Conservation (phyloP, 2,888 invertebrate genomes). For the Asteroscopus sphinx region DNA sequence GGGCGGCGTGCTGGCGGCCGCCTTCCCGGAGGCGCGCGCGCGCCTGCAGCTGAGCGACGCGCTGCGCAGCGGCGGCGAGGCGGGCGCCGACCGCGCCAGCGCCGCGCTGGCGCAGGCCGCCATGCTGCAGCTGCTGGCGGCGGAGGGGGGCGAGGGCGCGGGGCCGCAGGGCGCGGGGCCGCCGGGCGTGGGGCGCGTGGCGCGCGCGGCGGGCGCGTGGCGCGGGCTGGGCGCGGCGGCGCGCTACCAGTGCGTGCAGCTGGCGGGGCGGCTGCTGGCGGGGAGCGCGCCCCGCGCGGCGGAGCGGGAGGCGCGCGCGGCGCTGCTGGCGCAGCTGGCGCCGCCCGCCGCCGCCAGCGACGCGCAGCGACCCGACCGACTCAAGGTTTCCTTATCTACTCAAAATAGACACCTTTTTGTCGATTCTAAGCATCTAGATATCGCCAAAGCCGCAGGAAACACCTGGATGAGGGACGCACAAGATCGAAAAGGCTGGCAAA, state of each 20-base stretch:
- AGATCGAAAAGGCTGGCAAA: too few relatives aligned
- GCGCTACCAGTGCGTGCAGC: slow-evolving; percentile 33
- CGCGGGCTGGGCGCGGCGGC: slow-evolving; percentile 25
- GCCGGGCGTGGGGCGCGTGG: slow-evolving; percentile 12
- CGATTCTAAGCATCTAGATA: too few relatives aligned
- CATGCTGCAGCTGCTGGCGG: slow-evolving; percentile 26
- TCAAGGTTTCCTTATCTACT: too few relatives aligned
- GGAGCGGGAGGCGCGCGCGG: slow-evolving; percentile 15
- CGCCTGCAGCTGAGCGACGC: slow-evolving; percentile 49
- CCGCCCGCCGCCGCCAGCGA: slow-evolving; percentile 26
- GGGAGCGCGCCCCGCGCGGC: background rate
- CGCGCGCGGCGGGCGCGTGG: slow-evolving; percentile 26
- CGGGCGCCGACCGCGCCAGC: slow-evolving; percentile 35
- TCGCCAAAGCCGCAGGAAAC: too few relatives aligned
- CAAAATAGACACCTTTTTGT: too few relatives aligned
- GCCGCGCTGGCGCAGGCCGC: slow-evolving; percentile 16
- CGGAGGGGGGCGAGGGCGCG: slow-evolving; percentile 21
- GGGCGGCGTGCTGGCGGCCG: slow-evolving; percentile 26
- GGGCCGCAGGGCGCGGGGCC: slow-evolving; percentile 17
- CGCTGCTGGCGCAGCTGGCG: slow-evolving; percentile 40
- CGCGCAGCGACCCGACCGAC: slow-evolving; percentile 35
- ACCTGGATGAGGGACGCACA: too few relatives aligned
- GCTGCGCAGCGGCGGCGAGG: slow-evolving; percentile 48
- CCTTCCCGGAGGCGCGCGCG: slow-evolving; percentile 28
- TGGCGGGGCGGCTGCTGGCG: slow-evolving; percentile 38